phyloP scores from a whole-genome alignment of 2,888 invertebrate genomes.

The Brachypterus glaber region DNA sequence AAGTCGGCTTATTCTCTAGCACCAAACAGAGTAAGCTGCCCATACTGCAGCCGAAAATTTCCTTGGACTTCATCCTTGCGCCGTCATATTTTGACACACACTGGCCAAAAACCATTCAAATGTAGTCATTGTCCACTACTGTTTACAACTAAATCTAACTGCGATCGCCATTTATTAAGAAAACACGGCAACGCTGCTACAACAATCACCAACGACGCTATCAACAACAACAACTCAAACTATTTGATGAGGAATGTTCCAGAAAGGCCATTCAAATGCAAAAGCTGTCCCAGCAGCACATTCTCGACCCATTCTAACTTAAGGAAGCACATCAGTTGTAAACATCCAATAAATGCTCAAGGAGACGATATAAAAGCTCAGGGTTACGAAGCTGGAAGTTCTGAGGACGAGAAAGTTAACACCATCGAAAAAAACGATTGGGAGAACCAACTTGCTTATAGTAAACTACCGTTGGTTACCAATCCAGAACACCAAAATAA shows the following conservation, averaged over 20 bases:
- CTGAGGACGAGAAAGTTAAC: slow-evolving; percentile 40
- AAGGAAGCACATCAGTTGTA: slow-evolving; percentile 65
- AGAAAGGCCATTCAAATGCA: slow-evolving; percentile 70
- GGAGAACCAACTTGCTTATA: slow-evolving; percentile 29
- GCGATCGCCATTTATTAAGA: slow-evolving; percentile 84
- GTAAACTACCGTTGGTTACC: slow-evolving; percentile 22
- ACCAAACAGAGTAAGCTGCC: slow-evolving; percentile 87
- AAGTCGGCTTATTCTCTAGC: slow-evolving; percentile 93
- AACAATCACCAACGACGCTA: slow-evolving; percentile 33
- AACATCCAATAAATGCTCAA: slow-evolving; percentile 48
- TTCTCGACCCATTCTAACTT: slow-evolving; percentile 72
- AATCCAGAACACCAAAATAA: slow-evolving; percentile 29
- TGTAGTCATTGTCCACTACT: slow-evolving; percentile 87
- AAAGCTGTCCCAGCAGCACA: slow-evolving; percentile 71
- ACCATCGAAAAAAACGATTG: slow-evolving; percentile 29
- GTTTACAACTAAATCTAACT: slow-evolving; percentile 95
- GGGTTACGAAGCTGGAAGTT: slow-evolving; percentile 41
- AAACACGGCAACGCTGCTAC: slow-evolving; percentile 62
- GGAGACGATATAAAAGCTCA: slow-evolving; percentile 39
- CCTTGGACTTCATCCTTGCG: slow-evolving; percentile 94
- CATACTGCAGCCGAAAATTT: slow-evolving; percentile 87
- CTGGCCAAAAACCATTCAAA: slow-evolving; percentile 93
- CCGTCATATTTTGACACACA: slow-evolving; percentile 92
- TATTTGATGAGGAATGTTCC: slow-evolving; percentile 58
- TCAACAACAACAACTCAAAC: slow-evolving; percentile 36